Base-by-base conservation (phyloP, 2,888 invertebrate species). In the Monopis laevigella region DNA sequence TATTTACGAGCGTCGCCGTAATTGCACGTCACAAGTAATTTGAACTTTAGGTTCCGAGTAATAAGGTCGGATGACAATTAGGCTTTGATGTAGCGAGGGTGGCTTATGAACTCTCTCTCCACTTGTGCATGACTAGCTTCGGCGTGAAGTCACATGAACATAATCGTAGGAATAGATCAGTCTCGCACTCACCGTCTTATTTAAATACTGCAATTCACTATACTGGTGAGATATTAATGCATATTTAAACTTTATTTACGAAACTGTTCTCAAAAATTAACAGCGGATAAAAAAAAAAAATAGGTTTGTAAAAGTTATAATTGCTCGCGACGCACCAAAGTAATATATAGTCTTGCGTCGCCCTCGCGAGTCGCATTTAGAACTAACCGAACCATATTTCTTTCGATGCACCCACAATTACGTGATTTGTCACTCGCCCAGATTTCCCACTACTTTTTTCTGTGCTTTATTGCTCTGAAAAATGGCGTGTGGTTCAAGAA, bases 401-500 rank as follows among this genome's bases (percentile, higher is more conserved):
- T 75, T 73, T 70, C 70, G 60, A 56, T 67, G 65, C 73, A 68
- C 64, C 68, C 65, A 68, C 77, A 73, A 77, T 75, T 74, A 72
- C 72, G 72, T 75, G 74, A 78, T 78, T 78, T 78, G 78, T 78
- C 77, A 77, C 72, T 70, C 70, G 62, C 54, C 12, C 28, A 8
- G n/a, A 36, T 36, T 36, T 36, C 36, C 21, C 19, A 36, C 36
- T 21, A 66, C 71, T 70, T 66, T 51, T 51, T 55, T 53, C 59
- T 55, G 59, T 21, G 11, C 21, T 21, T 36, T 36, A 21, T 13
- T 26, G 39, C 11, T 18, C 64, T 68, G 73, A 75, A 73, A 73
- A 75, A 77, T 75, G 65, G 60, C 55, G 59, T 54, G 51, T 58
- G 24, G 62, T 65, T 69, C 64, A 67, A 66, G 62, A 61, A 58